Percentiles rank a stretch among this genome's conserved stretches.
Evolutionary conservation across 2,797 vertebrate genomes (phyloP).

Genomic region (Lycodopsis pacificus): DNA sequence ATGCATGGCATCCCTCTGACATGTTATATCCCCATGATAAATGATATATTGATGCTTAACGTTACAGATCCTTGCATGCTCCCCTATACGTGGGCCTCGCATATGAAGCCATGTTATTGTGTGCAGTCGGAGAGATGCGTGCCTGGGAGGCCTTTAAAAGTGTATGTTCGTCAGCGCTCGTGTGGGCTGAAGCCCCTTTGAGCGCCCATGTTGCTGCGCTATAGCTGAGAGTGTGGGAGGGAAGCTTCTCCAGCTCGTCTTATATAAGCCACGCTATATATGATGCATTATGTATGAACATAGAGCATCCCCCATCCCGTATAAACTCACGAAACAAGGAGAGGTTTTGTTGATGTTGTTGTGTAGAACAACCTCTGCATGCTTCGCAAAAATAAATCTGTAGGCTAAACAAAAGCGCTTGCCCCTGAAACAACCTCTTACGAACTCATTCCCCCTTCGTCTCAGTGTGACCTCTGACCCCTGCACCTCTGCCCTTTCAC

Average conservation of each 20-base stretch:
- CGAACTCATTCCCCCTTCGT: constrained; percentile 19
- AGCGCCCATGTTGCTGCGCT: constrained; percentile 13
- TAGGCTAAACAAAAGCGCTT: constrained; percentile 55
- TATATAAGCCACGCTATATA: constrained; percentile 61
- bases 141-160: constrained; percentile 1
- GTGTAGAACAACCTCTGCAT: neutral
- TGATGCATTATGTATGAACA: constrained; percentile 62
- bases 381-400: constrained; percentile 66
- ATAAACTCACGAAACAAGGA: constrained; percentile 38
- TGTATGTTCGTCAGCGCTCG: neutral
- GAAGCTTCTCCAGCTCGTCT: constrained; percentile 41
- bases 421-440: constrained; percentile 36
- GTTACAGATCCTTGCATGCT: constrained; percentile 4
- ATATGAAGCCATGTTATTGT: constrained; percentile 10
- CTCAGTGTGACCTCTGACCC: constrained; percentile 43
- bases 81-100: neutral
- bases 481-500: constrained; percentile 36
- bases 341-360: neutral
- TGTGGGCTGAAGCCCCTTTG: constrained; percentile 52
- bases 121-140: neutral
- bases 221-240: constrained; percentile 57
- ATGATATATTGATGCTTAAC: neutral
- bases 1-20: constrained; percentile 21
- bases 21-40: constrained; percentile 8
- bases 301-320: constrained; percentile 32